phyloP scores from a whole-genome alignment of 2,113 vertebrate genomes.

The Lophura nycthemera region DNA sequence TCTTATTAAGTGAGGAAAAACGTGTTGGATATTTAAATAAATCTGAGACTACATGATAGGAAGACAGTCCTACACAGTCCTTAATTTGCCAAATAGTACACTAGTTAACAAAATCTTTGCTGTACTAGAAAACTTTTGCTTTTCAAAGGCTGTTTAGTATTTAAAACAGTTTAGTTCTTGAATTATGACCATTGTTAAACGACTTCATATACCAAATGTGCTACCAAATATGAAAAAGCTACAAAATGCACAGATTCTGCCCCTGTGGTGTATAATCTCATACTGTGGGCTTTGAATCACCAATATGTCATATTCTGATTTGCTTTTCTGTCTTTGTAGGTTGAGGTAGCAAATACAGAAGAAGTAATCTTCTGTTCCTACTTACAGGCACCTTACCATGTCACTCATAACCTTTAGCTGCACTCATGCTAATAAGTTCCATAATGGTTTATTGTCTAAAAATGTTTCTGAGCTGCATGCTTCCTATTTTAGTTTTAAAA shows the following conservation, averaged over 20 bases:
- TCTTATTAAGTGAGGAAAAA: neutral
- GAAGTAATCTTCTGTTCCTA: neutral
- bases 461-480: neutral
- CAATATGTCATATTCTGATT: neutral
- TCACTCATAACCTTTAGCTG: neutral
- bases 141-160: neutral
- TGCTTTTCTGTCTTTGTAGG: neutral
- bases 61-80: neutral
- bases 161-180: neutral
- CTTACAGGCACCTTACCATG: neutral
- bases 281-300: neutral
- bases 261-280: neutral
- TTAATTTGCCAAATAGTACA: neutral
- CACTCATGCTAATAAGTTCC: neutral
- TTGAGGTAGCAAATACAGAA: constrained; percentile 5
- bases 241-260: neutral
- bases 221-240: neutral
- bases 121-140: neutral
- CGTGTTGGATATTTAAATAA: neutral
- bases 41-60: neutral
- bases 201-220: neutral
- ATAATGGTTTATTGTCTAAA: neutral
- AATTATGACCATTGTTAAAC: neutral
- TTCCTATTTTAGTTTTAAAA: neutral
- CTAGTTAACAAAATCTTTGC: neutral